Evolutionary conservation across 2,113 vertebrate genomes (phyloP), one percentile per base, ranked within the genome.

Genomic region (Neodontobutis hainanensis): DNA sequence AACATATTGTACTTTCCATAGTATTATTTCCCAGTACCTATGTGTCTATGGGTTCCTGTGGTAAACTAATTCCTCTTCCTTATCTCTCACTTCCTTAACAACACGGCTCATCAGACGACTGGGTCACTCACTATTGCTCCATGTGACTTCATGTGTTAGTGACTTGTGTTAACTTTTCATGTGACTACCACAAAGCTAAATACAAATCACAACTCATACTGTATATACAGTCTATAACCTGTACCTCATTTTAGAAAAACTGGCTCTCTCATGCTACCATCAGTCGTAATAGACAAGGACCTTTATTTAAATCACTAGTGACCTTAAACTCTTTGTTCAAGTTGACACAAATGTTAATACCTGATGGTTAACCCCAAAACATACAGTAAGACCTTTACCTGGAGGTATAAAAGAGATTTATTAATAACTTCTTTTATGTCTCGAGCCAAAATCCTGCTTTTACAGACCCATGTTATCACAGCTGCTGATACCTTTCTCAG

Each of bases 401-500:
- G 10, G 11, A 34, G 7, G 52, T 38, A 36, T 15, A 55, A 55
- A 55, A 12, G 7, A 11, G 16, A 10, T 16, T 49, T 49, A 8
- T 16, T 19, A 8, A 8, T 10, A 55, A 32, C 11, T 36, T 36
- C 12, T 53, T 55, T 55, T 55, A 55, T 38, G 11, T 38, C 36
- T 55, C 12, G 36, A 36, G 14, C 34, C 52, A 32, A 55, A 36
- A n/a, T 55, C 52, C n/a, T 36, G 12, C 34, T 36, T 36, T 36
- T 55, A 7, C 34, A 36, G 52, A 7, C 11, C 14, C 67, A 35
- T 68, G 71, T 70, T 84, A 55, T 78, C 53, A 47, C 36, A 27
- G 58, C 51, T 32, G 59, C 61, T 56, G 67, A 73, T 77, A 73
- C 75, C 50, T 52, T 71, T 73, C 45, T 11, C 70, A 65, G 15